A percentile compares a stretch with the other conserved stretches of the same genome.
phyloP scores from a whole-genome alignment of 1,140 invertebrate species.

The Bombus polaris region DNA sequence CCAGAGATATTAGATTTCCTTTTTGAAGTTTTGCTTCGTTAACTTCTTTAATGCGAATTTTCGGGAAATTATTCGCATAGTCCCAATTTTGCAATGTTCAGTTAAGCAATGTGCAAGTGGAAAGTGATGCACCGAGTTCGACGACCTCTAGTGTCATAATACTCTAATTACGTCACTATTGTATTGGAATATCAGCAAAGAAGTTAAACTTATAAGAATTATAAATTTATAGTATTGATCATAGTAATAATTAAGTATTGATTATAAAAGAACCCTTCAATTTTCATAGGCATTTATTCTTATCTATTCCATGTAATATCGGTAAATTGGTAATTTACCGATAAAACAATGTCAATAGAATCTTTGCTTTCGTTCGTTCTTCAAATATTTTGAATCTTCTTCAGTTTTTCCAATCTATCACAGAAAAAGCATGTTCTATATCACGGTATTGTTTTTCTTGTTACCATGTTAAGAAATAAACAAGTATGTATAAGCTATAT shows the following conservation, averaged over 20 bases:
- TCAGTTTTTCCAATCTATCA: too few relatives aligned
- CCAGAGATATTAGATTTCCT: not conserved
- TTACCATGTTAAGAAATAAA: too few relatives aligned
- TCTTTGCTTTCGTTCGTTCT: too few relatives aligned
- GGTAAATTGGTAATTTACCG: not conserved
- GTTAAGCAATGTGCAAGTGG: slow-evolving; percentile 4
- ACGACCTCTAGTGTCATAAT: slow-evolving; percentile 17
- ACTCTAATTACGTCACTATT: not conserved
- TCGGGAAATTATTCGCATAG: not conserved
- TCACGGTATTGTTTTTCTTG: too few relatives aligned
- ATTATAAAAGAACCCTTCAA: not conserved
- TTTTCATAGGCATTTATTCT: not conserved
- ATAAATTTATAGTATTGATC: not conserved
- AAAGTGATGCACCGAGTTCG: slow-evolving; percentile 26
- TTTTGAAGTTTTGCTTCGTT: not conserved
- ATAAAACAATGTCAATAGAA: not conserved
- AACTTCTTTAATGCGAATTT: not conserved
- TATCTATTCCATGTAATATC: not conserved
- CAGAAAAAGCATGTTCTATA: too few relatives aligned
- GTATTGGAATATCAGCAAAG: not conserved
- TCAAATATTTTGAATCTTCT: too few relatives aligned
- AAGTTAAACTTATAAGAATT: not conserved
- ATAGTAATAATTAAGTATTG: too few relatives aligned
- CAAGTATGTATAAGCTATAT: too few relatives aligned
- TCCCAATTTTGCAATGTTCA: not conserved